These are phyloP conservation scores for Lepidonotus clava DNA, from an alignment of 2,888 invertebrate genomes.

Conservation along the genomic window DNA sequence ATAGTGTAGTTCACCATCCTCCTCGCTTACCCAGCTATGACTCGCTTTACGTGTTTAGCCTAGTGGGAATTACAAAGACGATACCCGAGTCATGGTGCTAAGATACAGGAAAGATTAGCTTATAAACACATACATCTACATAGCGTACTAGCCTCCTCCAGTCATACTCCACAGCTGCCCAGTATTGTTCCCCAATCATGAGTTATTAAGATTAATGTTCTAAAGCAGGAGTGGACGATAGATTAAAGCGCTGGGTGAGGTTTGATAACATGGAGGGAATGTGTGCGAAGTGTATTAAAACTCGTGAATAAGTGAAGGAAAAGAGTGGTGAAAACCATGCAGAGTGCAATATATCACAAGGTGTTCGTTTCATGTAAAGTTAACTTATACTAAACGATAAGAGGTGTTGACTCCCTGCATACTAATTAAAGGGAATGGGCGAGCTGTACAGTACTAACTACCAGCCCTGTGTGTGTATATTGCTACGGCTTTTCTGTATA, in stretches of 20 bases:
- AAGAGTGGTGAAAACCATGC: too few relatives aligned
- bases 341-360: conserved; percentile 35
- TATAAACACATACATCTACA: neutral
- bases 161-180: neutral
- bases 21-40: conserved; percentile 1
- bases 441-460: neutral
- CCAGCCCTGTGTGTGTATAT: conserved; percentile 30
- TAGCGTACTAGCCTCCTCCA: neutral
- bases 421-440: neutral
- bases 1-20: neutral
- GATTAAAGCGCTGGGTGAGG: neutral
- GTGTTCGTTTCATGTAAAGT: conserved; percentile 23
- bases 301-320: too few relatives aligned
- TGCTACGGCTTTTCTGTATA: conserved; percentile 26
- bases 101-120: too few relatives aligned
- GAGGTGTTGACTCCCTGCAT: neutral
- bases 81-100: neutral
- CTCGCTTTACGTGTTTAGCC: conserved; percentile 18
- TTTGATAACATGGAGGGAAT: too few relatives aligned
- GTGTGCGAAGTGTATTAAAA: too few relatives aligned
- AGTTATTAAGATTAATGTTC: neutral
- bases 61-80: neutral
- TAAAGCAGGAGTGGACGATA: neutral
- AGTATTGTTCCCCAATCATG: neutral
- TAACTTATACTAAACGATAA: neutral